These are phyloP conservation scores for Ashinkailepas kermadecensis DNA, from an alignment of 2,888 invertebrate genomes.

Conservation along the genomic window DNA sequence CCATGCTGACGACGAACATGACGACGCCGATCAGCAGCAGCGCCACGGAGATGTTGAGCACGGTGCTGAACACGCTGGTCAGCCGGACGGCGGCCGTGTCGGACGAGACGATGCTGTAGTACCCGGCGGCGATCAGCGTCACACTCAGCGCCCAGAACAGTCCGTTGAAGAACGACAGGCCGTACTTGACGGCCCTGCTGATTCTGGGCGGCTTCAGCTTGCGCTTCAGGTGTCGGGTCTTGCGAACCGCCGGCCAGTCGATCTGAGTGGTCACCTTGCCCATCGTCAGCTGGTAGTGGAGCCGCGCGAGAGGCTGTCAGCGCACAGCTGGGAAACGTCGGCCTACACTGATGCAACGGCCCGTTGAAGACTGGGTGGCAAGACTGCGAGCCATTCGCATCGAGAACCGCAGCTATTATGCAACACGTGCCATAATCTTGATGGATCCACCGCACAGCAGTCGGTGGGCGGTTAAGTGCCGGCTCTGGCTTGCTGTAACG, in stretches of 20 bases:
- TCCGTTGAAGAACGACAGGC: conserved; percentile 14
- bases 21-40: conserved; percentile 42
- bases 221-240: conserved; percentile 2
- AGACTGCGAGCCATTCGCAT: too few relatives aligned
- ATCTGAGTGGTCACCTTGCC: neutral
- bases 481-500: neutral
- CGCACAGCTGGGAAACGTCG: too few relatives aligned
- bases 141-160: conserved; percentile 29
- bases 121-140: conserved; percentile 30
- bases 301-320: too few relatives aligned
- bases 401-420: neutral
- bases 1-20: conserved; percentile 43
- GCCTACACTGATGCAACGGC: too few relatives aligned
- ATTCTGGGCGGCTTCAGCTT: neutral
- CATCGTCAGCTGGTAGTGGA: neutral
- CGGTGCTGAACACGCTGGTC: conserved; percentile 41
- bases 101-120: conserved; percentile 32
- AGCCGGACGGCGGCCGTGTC: conserved; percentile 33
- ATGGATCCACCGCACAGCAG: neutral
- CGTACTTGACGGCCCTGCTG: conserved; percentile 12
- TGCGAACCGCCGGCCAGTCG: neutral
- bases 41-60: conserved; percentile 42
- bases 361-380: too few relatives aligned
- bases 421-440: neutral
- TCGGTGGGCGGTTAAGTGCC: neutral